phyloP scores from a whole-genome alignment of 2,888 invertebrate species.

The Gortyna flavago region DNA sequence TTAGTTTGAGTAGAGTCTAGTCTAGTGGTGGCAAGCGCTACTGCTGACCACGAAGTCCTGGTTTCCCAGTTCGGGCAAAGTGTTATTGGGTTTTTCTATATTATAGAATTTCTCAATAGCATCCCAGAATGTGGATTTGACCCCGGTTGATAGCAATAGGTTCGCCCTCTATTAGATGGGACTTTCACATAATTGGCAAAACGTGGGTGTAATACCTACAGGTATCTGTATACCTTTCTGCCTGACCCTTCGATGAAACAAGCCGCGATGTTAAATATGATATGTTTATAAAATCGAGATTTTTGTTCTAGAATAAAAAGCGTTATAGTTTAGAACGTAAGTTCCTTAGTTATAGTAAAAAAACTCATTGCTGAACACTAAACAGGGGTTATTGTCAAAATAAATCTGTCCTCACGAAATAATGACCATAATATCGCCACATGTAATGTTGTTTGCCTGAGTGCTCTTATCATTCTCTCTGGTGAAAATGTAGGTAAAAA shows the following conservation, averaged over 20 bases:
- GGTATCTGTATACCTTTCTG: not conserved
- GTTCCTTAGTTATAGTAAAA: too few species aligned
- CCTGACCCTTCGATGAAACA: not conserved
- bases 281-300: not conserved
- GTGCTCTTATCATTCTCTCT: not conserved
- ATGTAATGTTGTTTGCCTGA: slow-evolving; percentile 13
- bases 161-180: not conserved
- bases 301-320: not conserved
- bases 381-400: not conserved
- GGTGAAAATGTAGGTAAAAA: not conserved
- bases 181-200: not conserved
- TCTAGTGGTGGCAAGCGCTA: too few species aligned
- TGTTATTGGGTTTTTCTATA: not conserved
- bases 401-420: not conserved
- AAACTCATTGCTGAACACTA: not conserved
- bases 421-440: not conserved
- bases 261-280: not conserved
- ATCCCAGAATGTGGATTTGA: not conserved
- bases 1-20: not conserved
- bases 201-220: not conserved
- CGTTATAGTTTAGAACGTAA: not conserved
- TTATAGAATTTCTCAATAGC: not conserved
- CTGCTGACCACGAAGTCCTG: not conserved
- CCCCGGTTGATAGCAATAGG: not conserved
- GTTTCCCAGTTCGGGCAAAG: not conserved